These are phyloP conservation scores for Melanargia galathea DNA, from an alignment of 2,888 invertebrate genomes.

Conservation along the genomic window DNA sequence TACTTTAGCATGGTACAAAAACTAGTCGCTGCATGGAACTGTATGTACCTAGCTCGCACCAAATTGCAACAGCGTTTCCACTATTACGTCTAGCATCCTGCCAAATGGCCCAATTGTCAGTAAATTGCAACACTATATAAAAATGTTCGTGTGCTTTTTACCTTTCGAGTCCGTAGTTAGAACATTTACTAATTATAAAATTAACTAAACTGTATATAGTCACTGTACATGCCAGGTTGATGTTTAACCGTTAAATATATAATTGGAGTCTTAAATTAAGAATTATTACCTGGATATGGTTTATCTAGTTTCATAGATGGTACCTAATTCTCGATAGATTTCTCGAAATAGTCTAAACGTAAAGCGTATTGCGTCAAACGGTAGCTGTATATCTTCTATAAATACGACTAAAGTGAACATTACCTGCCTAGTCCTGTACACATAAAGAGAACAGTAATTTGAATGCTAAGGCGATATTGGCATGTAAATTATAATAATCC, in stretches of 20 bases:
- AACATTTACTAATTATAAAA: no score
- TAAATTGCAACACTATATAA: conserved; percentile 41
- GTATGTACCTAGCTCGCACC: background rate
- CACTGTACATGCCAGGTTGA: no score
- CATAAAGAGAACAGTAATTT: conserved; percentile 1
- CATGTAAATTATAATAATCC: conserved; percentile 56
- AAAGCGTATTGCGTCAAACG: conserved; percentile 9
- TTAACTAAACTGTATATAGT: no score
- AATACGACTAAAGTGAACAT: conserved; percentile 14
- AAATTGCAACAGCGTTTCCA: conserved; percentile 41
- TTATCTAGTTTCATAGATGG: no score
- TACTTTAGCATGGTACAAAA: no score
- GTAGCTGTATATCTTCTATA: background rate
- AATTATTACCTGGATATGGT: background rate
- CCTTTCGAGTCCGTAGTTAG: conserved; percentile 30
- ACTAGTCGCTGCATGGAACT: background rate
- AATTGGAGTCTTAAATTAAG: no score
- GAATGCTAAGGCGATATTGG: conserved; percentile 46
- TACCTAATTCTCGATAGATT: background rate
- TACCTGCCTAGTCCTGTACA: conserved; percentile 11
- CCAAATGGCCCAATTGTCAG: conserved; percentile 39
- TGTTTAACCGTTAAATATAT: no score
- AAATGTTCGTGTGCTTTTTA: conserved; percentile 34
- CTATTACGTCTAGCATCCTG: conserved; percentile 57
- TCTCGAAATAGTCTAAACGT: conserved; percentile 6